These are phyloP conservation scores for Plotosus lineatus DNA, from an alignment of 2,113 vertebrate species.

Conservation along the genomic window DNA sequence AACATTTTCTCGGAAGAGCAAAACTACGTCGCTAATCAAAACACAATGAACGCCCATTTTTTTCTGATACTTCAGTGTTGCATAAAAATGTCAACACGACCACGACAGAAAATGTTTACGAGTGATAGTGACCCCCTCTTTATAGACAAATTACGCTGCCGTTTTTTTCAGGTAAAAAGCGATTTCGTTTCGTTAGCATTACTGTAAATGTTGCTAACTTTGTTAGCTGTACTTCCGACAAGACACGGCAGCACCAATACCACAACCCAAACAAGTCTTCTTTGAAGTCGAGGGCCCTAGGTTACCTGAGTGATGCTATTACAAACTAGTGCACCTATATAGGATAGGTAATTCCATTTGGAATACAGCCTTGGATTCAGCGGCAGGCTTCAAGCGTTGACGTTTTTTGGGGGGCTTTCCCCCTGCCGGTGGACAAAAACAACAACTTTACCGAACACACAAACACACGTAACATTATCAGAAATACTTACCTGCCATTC, in stretches of 20 bases:
- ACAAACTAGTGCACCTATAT: neutral
- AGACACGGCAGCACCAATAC: neutral
- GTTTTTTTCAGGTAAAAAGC: neutral
- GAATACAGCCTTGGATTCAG: neutral
- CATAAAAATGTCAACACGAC: too few species aligned
- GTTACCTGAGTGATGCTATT: neutral
- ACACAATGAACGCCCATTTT: too few species aligned
- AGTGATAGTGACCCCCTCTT: neutral
- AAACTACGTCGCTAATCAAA: neutral
- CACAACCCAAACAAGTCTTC: neutral
- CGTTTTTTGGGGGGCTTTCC: neutral
- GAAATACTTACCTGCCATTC: constrained; percentile 27
- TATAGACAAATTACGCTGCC: neutral
- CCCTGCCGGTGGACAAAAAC: constrained; percentile 12
- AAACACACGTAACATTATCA: neutral
- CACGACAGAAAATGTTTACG: neutral
- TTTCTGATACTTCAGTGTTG: too few species aligned
- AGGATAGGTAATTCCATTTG: neutral
- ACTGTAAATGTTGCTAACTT: neutral
- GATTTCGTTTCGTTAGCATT: neutral
- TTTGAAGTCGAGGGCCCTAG: neutral
- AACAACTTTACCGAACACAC: neutral
- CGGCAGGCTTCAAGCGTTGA: neutral
- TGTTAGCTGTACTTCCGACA: neutral
- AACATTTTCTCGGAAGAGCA: too few species aligned